A percentile compares a stretch with the other conserved stretches of the same genome.
Conservation (phyloP, 2,113 vertebrate genomes). For the Tiliqua scincoides region DNA sequence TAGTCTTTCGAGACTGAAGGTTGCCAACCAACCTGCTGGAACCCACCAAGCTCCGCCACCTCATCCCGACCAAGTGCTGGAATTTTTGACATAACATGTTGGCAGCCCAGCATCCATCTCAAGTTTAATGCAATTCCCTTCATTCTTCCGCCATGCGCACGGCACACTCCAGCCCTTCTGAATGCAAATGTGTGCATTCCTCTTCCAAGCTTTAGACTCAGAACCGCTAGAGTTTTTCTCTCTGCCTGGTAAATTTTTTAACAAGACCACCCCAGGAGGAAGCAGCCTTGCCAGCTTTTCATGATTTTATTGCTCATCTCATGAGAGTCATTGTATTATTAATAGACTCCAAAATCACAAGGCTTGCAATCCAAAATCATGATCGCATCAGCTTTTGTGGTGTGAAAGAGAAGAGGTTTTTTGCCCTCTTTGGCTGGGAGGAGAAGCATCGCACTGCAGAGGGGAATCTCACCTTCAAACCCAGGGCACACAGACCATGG, state of each 20-base stretch:
- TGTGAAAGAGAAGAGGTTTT: not conserved
- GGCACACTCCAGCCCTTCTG: not conserved
- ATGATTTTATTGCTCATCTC: slow-evolving; percentile 21
- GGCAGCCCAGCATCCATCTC: not conserved
- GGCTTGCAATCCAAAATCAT: slow-evolving; percentile 17
- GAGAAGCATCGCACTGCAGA: not conserved
- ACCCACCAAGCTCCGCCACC: not conserved
- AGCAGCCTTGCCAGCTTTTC: slow-evolving; percentile 4
- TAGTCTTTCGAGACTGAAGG: too few species aligned
- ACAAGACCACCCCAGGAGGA: not conserved
- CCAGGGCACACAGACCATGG: not conserved
- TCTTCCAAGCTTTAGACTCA: not conserved
- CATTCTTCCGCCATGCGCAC: not conserved
- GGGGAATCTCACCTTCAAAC: not conserved
- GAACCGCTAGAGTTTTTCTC: not conserved
- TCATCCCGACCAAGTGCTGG: not conserved
- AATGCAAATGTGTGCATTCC: not conserved
- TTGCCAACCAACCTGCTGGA: not conserved
- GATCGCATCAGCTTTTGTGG: slow-evolving; percentile 7
- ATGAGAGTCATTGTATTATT: slow-evolving; percentile 16
- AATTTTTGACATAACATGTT: not conserved
- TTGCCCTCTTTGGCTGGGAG: not conserved
- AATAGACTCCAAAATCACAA: slow-evolving; percentile 16
- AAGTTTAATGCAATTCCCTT: too few species aligned
- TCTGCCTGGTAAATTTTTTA: slow-evolving; percentile 15